phyloP scores from a whole-genome alignment of 2,113 vertebrate species.

The Amphiprion percula region DNA sequence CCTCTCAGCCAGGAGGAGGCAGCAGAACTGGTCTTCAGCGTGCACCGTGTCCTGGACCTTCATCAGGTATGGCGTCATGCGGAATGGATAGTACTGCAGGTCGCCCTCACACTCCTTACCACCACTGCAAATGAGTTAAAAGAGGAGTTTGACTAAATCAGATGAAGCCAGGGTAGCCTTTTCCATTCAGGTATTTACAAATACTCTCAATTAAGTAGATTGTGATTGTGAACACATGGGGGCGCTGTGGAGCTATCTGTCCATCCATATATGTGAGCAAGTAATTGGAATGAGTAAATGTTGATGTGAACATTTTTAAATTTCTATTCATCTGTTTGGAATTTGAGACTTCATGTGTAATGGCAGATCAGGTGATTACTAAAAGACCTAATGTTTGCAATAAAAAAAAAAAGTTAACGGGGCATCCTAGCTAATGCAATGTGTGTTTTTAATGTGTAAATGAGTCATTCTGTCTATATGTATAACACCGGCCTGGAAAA shows the following conservation, averaged over 20 bases:
- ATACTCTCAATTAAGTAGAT: not conserved
- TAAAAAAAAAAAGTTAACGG: not conserved
- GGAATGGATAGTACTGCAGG: slow-evolving; percentile 91
- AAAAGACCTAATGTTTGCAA: not conserved
- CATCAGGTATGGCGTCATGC: slow-evolving; percentile 95
- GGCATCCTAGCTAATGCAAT: not conserved
- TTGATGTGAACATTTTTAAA: not conserved
- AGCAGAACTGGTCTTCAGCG: slow-evolving; percentile 91
- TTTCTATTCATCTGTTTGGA: not conserved
- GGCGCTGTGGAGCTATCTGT: slow-evolving; percentile 24
- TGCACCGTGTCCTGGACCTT: slow-evolving; percentile 87
- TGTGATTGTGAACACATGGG: slow-evolving; percentile 37
- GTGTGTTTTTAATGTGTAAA: not conserved
- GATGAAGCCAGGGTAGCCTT: not conserved
- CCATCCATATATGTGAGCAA: not conserved
- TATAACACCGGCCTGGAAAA: slow-evolving; percentile 45
- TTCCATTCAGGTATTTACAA: not conserved
- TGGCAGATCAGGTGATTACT: not conserved
- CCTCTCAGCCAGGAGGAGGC: slow-evolving; percentile 94
- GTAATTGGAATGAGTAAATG: not conserved
- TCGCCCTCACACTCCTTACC: slow-evolving; percentile 84
- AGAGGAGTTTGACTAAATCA: not conserved
- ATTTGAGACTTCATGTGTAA: not conserved
- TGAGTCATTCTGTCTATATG: slow-evolving; percentile 9
- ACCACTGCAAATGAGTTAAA: slow-evolving; percentile 74